Base-by-base conservation (phyloP, 1,140 invertebrate species). In the Asbolus verrucosus region DNA sequence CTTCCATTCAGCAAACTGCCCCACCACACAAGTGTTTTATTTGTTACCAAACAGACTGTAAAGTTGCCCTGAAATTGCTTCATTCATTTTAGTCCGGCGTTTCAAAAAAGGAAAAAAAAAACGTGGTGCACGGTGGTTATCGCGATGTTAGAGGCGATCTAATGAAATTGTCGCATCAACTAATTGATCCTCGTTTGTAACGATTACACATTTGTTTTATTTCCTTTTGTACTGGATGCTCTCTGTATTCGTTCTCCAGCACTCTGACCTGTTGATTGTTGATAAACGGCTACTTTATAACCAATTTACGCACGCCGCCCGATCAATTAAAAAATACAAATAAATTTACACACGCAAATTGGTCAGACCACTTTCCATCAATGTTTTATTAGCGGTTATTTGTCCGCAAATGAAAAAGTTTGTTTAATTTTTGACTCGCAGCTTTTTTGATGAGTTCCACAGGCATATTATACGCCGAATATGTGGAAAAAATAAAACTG, bases 241-340 rank as follows among this genome's bases (percentile, higher is more conserved):
- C 30, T 43, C 27, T n/a, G n/a, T n/a, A n/a, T n/a, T n/a, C n/a
- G n/a, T n/a, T n/a, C n/a, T n/a, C n/a, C n/a, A 46, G 21, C 41
- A 19, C 41, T 46, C 38, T 69, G 69, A 70, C 69, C 69, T 70
- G 69, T 70, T 70, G 69, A 70, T 70, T 66, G 63, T 60, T 38
- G 24, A 66, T 65, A 65, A 70, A 65, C 62, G 62, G 41, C 46
- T 60, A 54, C 69, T 66, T 66, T 70, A 50, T 43, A 59, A 65
- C 62, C 62, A 39, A 70, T 70, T 70, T 70, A 36, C 33, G 36
- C 59, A 62, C 61, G 33, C 14, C 60, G 31, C 30, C 18, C 60
- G 31, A 36, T 62, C 30, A 21, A 19, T 62, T 39, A 54, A 54
- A 54, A 54, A 54, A 54, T 54, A 54, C 21, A 54, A 54, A 54